A percentile compares a stretch with the other conserved stretches of the same genome.
Evolutionary conservation across 2,888 invertebrate genomes (phyloP).

Genomic region (Aromia moschata): DNA sequence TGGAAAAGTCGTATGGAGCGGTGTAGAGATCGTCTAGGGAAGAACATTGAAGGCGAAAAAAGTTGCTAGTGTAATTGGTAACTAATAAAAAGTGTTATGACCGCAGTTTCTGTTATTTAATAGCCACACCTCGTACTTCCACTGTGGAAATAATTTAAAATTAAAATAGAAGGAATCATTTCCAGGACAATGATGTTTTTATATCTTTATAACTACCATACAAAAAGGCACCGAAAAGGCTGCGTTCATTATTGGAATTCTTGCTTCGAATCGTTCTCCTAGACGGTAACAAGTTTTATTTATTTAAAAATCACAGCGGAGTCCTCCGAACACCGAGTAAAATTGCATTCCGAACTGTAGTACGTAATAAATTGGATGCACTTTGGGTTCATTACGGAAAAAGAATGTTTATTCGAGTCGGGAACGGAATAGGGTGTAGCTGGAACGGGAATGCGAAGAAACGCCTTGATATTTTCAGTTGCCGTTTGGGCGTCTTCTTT

Average conservation of each 20-base stretch:
- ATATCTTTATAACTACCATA: too few relatives aligned
- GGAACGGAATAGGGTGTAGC: constrained; percentile 28
- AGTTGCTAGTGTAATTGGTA: too few relatives aligned
- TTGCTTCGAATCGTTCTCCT: background rate
- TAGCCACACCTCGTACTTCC: too few relatives aligned
- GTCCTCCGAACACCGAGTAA: constrained; percentile 3
- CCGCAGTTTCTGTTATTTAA: too few relatives aligned
- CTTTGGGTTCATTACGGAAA: constrained; percentile 24
- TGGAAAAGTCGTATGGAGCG: too few relatives aligned
- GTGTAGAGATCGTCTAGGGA: too few relatives aligned
- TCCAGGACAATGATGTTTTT: background rate
- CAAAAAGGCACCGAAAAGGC: too few relatives aligned
- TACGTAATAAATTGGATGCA: constrained; percentile 23
- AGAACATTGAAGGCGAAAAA: too few relatives aligned
- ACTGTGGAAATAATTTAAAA: too few relatives aligned
- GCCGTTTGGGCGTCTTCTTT: constrained; percentile 35
- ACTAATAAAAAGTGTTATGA: too few relatives aligned
- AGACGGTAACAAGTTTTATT: constrained; percentile 10
- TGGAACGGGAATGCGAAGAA: constrained; percentile 25
- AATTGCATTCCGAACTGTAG: constrained; percentile 22
- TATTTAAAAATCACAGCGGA: constrained; percentile 16
- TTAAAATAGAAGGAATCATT: too few relatives aligned
- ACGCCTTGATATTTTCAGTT: constrained; percentile 33
- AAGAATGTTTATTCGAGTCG: constrained; percentile 26
- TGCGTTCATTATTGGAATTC: background rate